Conservation (phyloP, 2,888 invertebrate genomes). For the Neoaliturus tenellus region DNA sequence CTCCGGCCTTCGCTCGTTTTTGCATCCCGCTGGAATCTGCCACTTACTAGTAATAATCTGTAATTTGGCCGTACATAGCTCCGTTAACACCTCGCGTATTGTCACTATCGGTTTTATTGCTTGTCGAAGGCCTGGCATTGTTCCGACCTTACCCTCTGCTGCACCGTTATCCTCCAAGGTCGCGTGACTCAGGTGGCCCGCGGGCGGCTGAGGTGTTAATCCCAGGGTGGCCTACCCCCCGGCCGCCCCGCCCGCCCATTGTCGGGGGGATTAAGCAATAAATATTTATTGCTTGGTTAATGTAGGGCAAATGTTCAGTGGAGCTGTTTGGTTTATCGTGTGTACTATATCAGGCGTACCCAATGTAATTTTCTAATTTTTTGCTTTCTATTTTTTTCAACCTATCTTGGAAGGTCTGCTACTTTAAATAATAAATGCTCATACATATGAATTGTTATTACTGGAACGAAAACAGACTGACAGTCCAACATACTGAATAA, state of each 20-base stretch:
- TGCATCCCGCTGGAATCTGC: slow-evolving; percentile 40
- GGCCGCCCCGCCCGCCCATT: not conserved
- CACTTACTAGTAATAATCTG: slow-evolving; percentile 43
- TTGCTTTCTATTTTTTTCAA: no score
- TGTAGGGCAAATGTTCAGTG: not conserved
- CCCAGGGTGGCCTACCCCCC: slow-evolving; percentile 27
- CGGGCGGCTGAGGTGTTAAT: not conserved
- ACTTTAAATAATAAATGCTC: no score
- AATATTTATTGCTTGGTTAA: not conserved
- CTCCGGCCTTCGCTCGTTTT: slow-evolving; percentile 36
- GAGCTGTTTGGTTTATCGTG: not conserved
- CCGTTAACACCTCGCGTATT: slow-evolving; percentile 47
- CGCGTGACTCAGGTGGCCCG: not conserved
- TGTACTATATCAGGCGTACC: no score
- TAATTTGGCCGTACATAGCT: slow-evolving; percentile 46
- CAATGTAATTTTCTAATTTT: no score
- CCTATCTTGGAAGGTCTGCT: no score
- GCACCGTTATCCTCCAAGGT: not conserved
- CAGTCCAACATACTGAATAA: no score
- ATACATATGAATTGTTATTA: no score
- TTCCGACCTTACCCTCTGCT: slow-evolving; percentile 27
- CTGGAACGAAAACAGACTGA: no score
- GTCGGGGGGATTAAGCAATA: not conserved
- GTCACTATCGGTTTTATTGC: slow-evolving; percentile 52
- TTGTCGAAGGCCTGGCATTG: slow-evolving; percentile 29